Evolutionary conservation across 2,888 invertebrate genomes (phyloP).

Genomic region (Rhagophthalmus giganteus): DNA sequence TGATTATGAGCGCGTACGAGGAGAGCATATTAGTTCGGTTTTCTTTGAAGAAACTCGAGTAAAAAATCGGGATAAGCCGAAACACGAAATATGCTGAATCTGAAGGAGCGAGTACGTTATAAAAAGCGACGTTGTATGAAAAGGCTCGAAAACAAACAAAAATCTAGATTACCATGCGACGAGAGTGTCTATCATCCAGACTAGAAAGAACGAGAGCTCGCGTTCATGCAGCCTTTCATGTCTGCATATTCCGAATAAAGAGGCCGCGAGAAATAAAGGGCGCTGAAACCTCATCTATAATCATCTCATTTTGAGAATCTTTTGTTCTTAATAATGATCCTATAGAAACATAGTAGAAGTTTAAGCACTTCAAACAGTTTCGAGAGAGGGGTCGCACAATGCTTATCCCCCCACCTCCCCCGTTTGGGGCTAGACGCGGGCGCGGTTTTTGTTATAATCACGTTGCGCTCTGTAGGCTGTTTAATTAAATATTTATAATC

Average conservation of each 20-base stretch:
- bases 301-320: slow-evolving; percentile 55
- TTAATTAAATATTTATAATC: slow-evolving; percentile 28
- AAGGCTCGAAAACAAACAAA: slow-evolving; percentile 43
- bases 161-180: slow-evolving; percentile 42
- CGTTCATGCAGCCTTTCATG: slow-evolving; percentile 41
- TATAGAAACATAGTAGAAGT: slow-evolving; percentile 33
- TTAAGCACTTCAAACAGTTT: slow-evolving; percentile 31
- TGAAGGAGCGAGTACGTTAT: slow-evolving; percentile 3
- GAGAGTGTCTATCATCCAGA: slow-evolving; percentile 28
- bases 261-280: slow-evolving; percentile 41
- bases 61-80: neutral
- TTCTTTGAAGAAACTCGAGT: neutral
- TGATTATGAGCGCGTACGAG: neutral
- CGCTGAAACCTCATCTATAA: slow-evolving; percentile 52
- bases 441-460: slow-evolving; percentile 29
- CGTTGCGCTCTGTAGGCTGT: slow-evolving; percentile 14
- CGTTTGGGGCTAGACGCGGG: slow-evolving; percentile 15
- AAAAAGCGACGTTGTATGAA: slow-evolving; percentile 18
- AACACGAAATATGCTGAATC: neutral
- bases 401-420: slow-evolving; percentile 25
- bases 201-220: slow-evolving; percentile 22
- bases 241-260: slow-evolving; percentile 42
- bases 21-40: too few species aligned
- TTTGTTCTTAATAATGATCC: slow-evolving; percentile 57
- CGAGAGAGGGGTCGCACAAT: slow-evolving; percentile 25